Conservation (phyloP, 2,888 invertebrate genomes). For the Unio delphinus region DNA sequence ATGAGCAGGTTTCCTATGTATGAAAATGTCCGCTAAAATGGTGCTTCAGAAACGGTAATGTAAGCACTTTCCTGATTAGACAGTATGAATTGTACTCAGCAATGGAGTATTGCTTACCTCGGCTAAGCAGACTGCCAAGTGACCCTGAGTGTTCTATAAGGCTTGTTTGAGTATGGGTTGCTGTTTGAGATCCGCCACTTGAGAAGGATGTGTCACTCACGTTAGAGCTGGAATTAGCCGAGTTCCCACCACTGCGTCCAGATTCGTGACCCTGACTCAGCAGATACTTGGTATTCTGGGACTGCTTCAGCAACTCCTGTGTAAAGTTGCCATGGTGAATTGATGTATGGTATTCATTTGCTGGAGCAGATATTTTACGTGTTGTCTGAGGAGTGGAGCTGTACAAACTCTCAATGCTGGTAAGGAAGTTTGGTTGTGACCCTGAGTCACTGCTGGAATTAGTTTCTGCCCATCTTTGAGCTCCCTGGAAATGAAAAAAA, state of each 20-base stretch:
- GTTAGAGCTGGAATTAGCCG: conserved; percentile 49
- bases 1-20: no score
- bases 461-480: no score
- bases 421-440: conserved; percentile 20
- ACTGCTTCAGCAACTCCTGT: conserved; percentile 62
- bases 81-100: no score
- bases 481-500: no score
- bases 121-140: conserved; percentile 12
- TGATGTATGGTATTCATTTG: conserved; percentile 26
- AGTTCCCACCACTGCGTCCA: conserved; percentile 29
- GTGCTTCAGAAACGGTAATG: no score
- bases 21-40: no score
- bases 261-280: conserved; percentile 51
- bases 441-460: no score
- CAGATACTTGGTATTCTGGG: conserved; percentile 63
- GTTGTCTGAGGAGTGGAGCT: conserved; percentile 26
- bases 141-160: conserved; percentile 12
- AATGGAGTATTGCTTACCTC: conserved; percentile 3
- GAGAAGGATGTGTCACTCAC: conserved; percentile 59
- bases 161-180: conserved; percentile 1
- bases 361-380: conserved; percentile 10
- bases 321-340: conserved; percentile 61
- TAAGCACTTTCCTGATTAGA: no score
- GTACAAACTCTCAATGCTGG: conserved; percentile 46
- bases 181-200: conserved; percentile 48